These are phyloP conservation scores for Caradrina clavipalpis DNA, from an alignment of 2,888 invertebrate genomes.

Conservation along the genomic window DNA sequence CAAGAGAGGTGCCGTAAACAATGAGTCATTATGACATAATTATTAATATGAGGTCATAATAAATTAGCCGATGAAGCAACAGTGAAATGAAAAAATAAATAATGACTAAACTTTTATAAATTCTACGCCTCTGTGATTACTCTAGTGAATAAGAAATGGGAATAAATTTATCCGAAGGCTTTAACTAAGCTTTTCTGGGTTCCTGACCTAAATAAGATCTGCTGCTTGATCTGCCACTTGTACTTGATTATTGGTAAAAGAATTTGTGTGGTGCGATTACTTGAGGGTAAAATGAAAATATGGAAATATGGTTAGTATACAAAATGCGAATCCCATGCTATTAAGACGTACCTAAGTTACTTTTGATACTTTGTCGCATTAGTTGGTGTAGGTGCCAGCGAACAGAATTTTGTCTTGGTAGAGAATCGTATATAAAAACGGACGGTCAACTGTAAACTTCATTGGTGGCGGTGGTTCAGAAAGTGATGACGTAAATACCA, in stretches of 20 bases:
- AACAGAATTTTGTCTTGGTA: slow-evolving; percentile 57
- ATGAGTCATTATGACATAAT: too few species aligned
- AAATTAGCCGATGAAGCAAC: too few species aligned
- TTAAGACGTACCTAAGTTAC: slow-evolving; percentile 23
- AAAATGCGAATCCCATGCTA: slow-evolving; percentile 31
- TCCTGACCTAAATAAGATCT: not conserved
- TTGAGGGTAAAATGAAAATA: slow-evolving; percentile 7
- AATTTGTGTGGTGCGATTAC: not conserved
- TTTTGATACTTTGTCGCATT: slow-evolving; percentile 9
- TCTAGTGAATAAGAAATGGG: too few species aligned
- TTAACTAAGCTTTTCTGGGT: not conserved
- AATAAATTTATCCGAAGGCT: too few species aligned
- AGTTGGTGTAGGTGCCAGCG: slow-evolving; percentile 55
- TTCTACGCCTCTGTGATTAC: too few species aligned
- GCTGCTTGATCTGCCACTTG: not conserved
- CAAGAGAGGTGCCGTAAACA: too few species aligned
- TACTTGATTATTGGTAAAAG: not conserved
- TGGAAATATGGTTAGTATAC: slow-evolving; percentile 5
- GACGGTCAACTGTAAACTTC: slow-evolving; percentile 46
- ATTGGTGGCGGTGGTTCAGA: slow-evolving; percentile 30
- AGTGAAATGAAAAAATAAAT: too few species aligned
- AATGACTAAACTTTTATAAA: too few species aligned
- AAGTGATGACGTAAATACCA: slow-evolving; percentile 13
- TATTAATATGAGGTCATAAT: too few species aligned
- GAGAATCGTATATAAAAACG: slow-evolving; percentile 57